Conservation (phyloP, 2,888 invertebrate genomes). For the Phengaris alcon region DNA sequence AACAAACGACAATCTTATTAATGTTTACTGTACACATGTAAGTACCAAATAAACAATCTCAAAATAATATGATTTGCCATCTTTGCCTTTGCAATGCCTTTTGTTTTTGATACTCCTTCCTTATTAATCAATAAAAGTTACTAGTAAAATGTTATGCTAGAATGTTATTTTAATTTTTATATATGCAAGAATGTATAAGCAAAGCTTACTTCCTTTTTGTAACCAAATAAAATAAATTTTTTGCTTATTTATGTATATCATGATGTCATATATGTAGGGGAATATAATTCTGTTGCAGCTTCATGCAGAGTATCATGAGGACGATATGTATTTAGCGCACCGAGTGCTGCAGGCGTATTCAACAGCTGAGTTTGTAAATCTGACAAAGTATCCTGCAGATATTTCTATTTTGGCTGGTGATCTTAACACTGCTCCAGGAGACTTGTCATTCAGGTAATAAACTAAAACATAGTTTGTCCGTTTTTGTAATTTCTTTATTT, state of each 20-base stretch:
- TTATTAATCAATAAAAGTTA: too few species aligned
- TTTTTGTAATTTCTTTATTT: neutral
- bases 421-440: slow-evolving; percentile 93
- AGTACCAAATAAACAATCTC: slow-evolving; percentile 52
- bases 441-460: slow-evolving; percentile 85
- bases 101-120: too few species aligned
- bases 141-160: too few species aligned
- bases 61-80: too few species aligned
- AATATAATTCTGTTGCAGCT: slow-evolving; percentile 75
- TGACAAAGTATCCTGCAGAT: slow-evolving; percentile 89
- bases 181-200: neutral
- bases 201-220: neutral
- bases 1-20: slow-evolving; percentile 83
- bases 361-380: slow-evolving; percentile 94
- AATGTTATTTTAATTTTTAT: too few species aligned
- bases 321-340: slow-evolving; percentile 95
- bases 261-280: too few species aligned
- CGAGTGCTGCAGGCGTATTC: slow-evolving; percentile 96
- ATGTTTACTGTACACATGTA: slow-evolving; percentile 96
- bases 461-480: neutral
- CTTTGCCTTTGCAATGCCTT: too few species aligned
- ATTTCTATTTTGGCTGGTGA: slow-evolving; percentile 95
- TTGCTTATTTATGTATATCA: too few species aligned
- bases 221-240: too few species aligned
- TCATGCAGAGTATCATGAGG: slow-evolving; percentile 94